phyloP scores from a whole-genome alignment of 2,113 vertebrate genomes.

The Lathamus discolor region DNA sequence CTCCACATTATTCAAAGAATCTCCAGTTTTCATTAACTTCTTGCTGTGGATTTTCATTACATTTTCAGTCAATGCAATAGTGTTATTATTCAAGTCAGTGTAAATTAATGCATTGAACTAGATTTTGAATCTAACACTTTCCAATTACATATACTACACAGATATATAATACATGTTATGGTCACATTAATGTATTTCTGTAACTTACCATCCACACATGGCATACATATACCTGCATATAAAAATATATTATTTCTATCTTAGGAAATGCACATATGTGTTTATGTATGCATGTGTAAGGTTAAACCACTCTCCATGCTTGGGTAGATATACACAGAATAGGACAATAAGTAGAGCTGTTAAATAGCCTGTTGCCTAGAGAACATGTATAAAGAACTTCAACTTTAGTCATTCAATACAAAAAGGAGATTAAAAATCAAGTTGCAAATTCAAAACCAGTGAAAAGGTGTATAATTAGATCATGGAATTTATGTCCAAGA shows the following conservation, averaged over 20 bases:
- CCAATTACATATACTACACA: neutral
- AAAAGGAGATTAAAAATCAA: neutral
- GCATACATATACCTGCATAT: neutral
- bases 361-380: neutral
- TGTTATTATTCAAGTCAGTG: neutral
- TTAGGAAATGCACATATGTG: neutral
- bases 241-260: neutral
- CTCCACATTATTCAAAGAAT: neutral
- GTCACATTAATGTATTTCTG: neutral
- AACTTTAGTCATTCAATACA: neutral
- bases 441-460: neutral
- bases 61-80: neutral
- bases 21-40: slow-evolving; percentile 6
- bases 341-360: neutral
- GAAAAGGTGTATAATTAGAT: neutral
- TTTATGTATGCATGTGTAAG: neutral
- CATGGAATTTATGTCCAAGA: neutral
- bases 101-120: neutral
- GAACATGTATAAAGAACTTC: neutral
- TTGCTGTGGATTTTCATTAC: slow-evolving; percentile 26
- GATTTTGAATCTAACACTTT: neutral
- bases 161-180: neutral
- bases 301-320: neutral
- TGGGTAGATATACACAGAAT: neutral
- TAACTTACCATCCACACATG: neutral